These are phyloP conservation scores for Heterodera filipjevi DNA, from an alignment of 2,888 invertebrate genomes.

Conservation along the genomic window DNA sequence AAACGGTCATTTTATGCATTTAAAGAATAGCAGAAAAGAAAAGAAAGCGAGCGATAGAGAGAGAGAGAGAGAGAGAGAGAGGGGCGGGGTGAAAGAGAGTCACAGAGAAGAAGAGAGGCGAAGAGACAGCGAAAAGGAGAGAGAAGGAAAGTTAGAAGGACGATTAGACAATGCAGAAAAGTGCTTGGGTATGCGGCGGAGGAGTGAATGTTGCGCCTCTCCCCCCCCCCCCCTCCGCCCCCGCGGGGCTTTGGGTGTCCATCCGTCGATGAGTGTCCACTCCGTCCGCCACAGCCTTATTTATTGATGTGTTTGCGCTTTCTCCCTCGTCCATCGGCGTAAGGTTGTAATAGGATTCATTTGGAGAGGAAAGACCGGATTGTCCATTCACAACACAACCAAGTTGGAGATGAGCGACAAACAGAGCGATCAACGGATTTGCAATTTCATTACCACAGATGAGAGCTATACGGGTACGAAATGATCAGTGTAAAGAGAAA, in stretches of 20 bases:
- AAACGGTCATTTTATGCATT: background rate
- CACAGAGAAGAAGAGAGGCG: background rate
- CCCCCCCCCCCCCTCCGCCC: too few species aligned
- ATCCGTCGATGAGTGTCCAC: background rate
- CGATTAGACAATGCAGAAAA: too few species aligned
- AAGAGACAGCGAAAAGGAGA: background rate
- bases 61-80: background rate
- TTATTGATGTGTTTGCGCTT: slow-evolving; percentile 11
- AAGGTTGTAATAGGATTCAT: slow-evolving; percentile 13
- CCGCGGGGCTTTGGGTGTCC: background rate
- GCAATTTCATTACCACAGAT: background rate
- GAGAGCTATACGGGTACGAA: too few species aligned
- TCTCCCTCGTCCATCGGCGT: background rate
- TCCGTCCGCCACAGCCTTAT: background rate
- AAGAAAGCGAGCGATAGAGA: background rate
- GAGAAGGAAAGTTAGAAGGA: background rate
- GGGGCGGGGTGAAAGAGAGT: background rate
- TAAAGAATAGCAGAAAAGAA: background rate
- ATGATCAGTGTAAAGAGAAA: too few species aligned
- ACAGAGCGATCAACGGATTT: background rate
- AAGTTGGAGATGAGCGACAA: background rate
- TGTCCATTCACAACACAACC: background rate
- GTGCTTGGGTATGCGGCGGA: background rate
- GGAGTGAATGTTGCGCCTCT: background rate
- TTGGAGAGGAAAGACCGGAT: background rate